These are phyloP conservation scores for Myotis daubentonii DNA, from an alignment of 2,797 vertebrate genomes.

Conservation along the genomic window DNA sequence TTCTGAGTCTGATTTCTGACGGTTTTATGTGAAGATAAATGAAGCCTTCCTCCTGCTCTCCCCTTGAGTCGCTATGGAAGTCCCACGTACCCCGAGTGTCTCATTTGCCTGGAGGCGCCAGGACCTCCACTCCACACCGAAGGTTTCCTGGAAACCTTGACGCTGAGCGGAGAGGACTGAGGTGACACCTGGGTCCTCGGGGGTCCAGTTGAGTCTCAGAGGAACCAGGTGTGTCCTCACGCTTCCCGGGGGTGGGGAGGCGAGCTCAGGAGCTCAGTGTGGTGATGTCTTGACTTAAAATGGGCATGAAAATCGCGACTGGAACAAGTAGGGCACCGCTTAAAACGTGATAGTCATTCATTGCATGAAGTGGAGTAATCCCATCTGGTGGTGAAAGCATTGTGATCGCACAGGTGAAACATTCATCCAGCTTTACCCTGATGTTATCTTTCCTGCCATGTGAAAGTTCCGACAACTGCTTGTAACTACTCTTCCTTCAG, in stretches of 20 bases:
- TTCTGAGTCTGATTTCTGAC: slow-evolving; percentile 2
- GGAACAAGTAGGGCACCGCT: slow-evolving; percentile 40
- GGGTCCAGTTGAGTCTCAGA: background rate
- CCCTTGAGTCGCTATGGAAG: background rate
- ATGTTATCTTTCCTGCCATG: slow-evolving; percentile 72
- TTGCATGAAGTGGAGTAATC: slow-evolving; percentile 68
- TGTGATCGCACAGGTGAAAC: slow-evolving; percentile 55
- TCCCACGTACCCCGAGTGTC: background rate
- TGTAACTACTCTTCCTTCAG: slow-evolving; percentile 81
- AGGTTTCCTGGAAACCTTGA: background rate
- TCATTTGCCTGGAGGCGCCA: background rate
- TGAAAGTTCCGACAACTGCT: slow-evolving; percentile 74
- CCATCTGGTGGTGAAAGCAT: slow-evolving; percentile 62
- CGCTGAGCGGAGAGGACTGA: background rate
- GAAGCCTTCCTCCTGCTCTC: background rate
- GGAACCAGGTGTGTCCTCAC: background rate
- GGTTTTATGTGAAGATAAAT: slow-evolving; percentile 55
- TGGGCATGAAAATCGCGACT: slow-evolving; percentile 64
- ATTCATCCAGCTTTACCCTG: slow-evolving; percentile 72
- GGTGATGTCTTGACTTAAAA: slow-evolving; percentile 52
- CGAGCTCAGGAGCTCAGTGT: background rate
- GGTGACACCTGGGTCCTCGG: background rate
- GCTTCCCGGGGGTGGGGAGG: slow-evolving; percentile 14
- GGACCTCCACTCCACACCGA: background rate
- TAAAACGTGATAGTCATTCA: slow-evolving; percentile 58